Evolutionary conservation across 1,140 invertebrate species (phyloP), one percentile per base, ranked within the genome.

Genomic region (Tachypleus tridentatus): DNA sequence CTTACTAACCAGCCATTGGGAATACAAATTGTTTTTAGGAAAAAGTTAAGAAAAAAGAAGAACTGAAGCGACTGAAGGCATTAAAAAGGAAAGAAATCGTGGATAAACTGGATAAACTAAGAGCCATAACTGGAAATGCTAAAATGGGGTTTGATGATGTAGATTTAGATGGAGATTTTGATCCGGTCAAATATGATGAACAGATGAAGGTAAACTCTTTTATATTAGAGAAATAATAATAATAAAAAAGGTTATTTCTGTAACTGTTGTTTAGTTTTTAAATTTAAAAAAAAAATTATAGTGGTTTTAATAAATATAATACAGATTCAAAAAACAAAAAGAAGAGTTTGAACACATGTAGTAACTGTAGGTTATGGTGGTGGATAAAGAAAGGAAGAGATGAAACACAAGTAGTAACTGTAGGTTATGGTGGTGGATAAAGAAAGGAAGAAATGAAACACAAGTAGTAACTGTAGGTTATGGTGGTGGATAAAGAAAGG

Each of bases 11-110:
- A 29, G 29, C 29, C 29, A 54, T 54, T 9, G n/a, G 8, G n/a
- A 54, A 54, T 54, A 9, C n/a, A 54, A 54, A 54, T 54, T 9
- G n/a, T 9, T 57, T 57, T 57, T 3, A 87, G 72, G 91, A 95
- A 75, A 93, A 94, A 74, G 73, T 85, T 64, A 81, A 83, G 65
- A 91, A 89, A 73, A 83, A 85, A 78, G 86, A 94, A 73, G 93
- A 97, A 76, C 78, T 98, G 9, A 89, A 89, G 59, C 80, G 88
- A 69, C 75, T 96, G 3, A 92, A 95, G 77, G 86, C 87, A 6
- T 73, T 93, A 58, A 97, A 96, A 74, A 80, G 87, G 58, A 88
- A 90, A 76, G 94, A 98, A 78, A 93, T 97, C 65, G 80, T 89
- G 73, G 86, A 92, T 65, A 95, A 93, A 77, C 85, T 98, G 58